A percentile compares a stretch with the other conserved stretches of the same genome.
phyloP scores from a whole-genome alignment of 2,888 invertebrate species.

The Cosmorhoe ocellata region DNA sequence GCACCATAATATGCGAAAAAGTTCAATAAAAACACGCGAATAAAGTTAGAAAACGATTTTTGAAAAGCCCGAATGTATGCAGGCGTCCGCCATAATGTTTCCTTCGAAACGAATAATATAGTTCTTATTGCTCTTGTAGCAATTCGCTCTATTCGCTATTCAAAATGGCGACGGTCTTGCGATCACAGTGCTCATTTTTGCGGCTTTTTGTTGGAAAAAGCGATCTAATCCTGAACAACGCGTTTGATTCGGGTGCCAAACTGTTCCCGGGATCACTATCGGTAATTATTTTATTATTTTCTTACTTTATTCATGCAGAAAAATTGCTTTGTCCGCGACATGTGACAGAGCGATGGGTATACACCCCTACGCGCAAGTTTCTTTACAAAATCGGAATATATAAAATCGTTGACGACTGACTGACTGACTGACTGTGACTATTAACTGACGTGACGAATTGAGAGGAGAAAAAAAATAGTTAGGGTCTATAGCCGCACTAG shows the following conservation, averaged over 20 bases:
- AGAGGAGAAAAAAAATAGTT: too few relatives aligned
- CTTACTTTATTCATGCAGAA: constrained; percentile 64
- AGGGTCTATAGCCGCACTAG: too few relatives aligned
- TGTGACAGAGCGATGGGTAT: constrained; percentile 80
- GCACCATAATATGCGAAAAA: constrained; percentile 82
- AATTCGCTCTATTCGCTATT: constrained; percentile 83
- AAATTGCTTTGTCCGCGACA: constrained; percentile 76
- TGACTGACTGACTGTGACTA: too few relatives aligned
- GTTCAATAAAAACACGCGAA: constrained; percentile 81
- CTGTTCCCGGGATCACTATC: constrained; percentile 66
- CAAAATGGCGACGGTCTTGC: constrained; percentile 83
- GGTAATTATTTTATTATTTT: constrained; percentile 79
- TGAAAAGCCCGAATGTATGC: constrained; percentile 82
- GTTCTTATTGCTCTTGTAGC: constrained; percentile 83
- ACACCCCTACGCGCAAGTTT: constrained; percentile 66
- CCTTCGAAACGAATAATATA: constrained; percentile 83
- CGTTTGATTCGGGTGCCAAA: constrained; percentile 71
- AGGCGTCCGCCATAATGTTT: constrained; percentile 84
- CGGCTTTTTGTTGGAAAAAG: constrained; percentile 77
- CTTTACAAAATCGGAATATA: constrained; percentile 37
- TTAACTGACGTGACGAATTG: too few relatives aligned
- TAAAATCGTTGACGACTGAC: too few relatives aligned
- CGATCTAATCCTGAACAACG: constrained; percentile 74
- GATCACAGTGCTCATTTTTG: constrained; percentile 78
- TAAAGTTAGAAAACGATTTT: constrained; percentile 83